Conservation (phyloP, 2,888 invertebrate species). For the Zele albiditarsus region DNA sequence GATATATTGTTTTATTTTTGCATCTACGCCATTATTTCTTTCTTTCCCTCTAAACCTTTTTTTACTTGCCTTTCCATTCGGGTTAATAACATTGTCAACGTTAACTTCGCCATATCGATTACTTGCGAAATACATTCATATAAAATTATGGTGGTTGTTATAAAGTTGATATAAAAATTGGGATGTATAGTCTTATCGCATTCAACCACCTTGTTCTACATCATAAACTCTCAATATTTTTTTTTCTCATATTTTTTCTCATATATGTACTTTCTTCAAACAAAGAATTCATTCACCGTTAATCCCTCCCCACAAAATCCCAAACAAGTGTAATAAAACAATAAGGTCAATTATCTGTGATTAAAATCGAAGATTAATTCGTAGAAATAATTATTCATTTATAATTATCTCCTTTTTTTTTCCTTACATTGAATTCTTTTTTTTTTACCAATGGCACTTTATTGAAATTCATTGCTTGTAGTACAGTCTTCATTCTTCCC, state of each 20-base stretch:
- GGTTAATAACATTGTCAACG: conserved; percentile 1
- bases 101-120: not conserved
- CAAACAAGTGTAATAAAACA: not conserved
- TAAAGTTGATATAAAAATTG: not conserved
- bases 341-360: not conserved
- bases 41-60: not conserved
- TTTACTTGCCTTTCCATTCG: not conserved
- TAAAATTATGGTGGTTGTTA: not conserved
- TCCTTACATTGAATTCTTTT: not conserved
- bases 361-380: not conserved
- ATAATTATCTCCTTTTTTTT: not conserved
- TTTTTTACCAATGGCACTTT: no score
- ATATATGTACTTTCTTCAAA: not conserved
- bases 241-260: not conserved
- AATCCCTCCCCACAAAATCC: not conserved
- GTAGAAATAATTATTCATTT: no score
- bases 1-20: not conserved
- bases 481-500: no score
- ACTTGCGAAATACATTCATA: not conserved
- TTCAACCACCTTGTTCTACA: not conserved
- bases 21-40: not conserved
- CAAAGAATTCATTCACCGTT: no score
- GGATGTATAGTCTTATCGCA: not conserved
- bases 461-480: no score
- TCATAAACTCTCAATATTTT: not conserved